Evolutionary conservation across 2,113 vertebrate species (phyloP).

Genomic region (Trematocara macrostoma): DNA sequence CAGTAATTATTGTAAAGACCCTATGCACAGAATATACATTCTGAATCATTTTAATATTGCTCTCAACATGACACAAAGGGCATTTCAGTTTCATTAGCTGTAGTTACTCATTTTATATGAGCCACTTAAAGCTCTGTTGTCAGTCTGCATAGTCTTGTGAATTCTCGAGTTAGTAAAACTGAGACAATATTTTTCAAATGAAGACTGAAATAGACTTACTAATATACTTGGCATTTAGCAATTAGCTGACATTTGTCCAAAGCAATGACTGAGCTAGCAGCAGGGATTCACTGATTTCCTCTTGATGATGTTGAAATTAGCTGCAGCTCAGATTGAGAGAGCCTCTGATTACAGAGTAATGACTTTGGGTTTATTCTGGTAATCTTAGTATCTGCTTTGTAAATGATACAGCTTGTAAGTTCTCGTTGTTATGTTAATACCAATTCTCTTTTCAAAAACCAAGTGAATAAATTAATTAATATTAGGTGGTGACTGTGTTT

Average conservation of each 20-base stretch:
- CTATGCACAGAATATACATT: background rate
- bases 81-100: background rate
- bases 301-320: background rate
- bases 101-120: background rate
- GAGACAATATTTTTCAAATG: background rate
- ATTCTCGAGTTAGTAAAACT: background rate
- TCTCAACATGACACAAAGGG: background rate
- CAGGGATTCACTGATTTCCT: background rate
- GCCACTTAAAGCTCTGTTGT: background rate
- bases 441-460: background rate
- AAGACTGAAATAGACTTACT: background rate
- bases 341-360: background rate
- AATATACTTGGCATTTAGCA: background rate
- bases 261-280: background rate
- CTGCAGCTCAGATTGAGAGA: background rate
- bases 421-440: background rate
- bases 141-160: background rate
- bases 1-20: background rate
- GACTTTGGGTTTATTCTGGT: background rate
- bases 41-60: background rate
- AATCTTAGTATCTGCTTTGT: background rate
- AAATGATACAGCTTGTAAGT: background rate
- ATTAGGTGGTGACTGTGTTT: background rate
- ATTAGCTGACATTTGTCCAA: conserved; percentile 11
- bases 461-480: background rate